Evolutionary conservation across 2,888 invertebrate species (phyloP), one percentile per base, ranked within the genome.

Genomic region (Melanostoma scalare): DNA sequence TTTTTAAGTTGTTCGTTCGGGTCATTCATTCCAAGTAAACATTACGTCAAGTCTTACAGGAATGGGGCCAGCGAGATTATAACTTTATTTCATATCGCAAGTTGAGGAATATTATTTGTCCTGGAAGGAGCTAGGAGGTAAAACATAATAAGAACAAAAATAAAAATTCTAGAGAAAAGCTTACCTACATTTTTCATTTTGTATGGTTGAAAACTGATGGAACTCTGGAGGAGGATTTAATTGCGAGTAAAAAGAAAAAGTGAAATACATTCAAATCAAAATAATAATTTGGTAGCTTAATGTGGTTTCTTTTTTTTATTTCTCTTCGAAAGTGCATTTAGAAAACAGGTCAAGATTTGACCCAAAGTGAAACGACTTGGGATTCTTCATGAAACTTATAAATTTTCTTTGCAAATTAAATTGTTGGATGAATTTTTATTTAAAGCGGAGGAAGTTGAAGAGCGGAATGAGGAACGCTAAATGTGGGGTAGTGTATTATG

Each of bases 311-410:
- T 73, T n/a, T 40, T 52, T 60, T 42, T 60, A 55, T 50, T 33
- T 6, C 10, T 55, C 20, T 63, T 55, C n/a, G n/a, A 55, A 38
- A 31, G 4, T 40, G 6, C 53, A 6, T 31, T 53, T n/a, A 48
- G 20, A 20, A 20, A 20, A 20, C 63, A 48, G 73, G 73, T 74
- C 73, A 74, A 74, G 73, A 56, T 65, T 65, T 65, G 50, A 56
- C 55, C 46, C 10, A 74, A 74, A 65, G 56, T 33, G 44, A 50
- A 65, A 65, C 42, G 35, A 38, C 55, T 63, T 73, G 46, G 33
- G 20, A 20, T 20, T 20, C 20, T 1, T 20, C 20, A 20, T 20
- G 20, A 20, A 20, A 20, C 20, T 1, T 20, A 20, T 20, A 20
- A 20, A 20, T 20, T 20, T 20, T 20, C 20, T 20, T 20, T 20